Percentiles rank a stretch among this genome's conserved stretches.
Conservation (phyloP, 2,797 vertebrate genomes). For the Rhynchotus rufescens region DNA sequence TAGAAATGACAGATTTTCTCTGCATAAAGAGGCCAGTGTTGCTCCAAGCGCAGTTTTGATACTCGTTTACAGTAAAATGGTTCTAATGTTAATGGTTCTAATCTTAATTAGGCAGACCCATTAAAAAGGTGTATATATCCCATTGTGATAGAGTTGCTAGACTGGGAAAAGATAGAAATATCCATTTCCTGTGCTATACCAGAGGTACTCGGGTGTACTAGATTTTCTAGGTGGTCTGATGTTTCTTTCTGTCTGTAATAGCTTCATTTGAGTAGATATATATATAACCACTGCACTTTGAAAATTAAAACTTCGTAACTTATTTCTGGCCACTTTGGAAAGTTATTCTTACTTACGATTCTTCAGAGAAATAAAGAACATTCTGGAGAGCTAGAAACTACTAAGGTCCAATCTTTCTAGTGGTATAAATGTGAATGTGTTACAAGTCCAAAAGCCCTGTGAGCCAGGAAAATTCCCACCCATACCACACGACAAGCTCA, state of each 20-base stretch:
- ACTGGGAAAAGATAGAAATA: neutral
- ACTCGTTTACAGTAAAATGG: neutral
- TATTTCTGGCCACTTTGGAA: neutral
- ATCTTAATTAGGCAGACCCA: accelerated
- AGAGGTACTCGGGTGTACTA: neutral
- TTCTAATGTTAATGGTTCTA: neutral
- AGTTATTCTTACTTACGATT: neutral
- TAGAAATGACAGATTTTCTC: neutral
- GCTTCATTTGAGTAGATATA: neutral
- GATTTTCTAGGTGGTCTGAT: accelerated
- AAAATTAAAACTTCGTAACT: neutral
- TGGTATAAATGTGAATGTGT: neutral
- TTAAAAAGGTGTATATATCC: neutral
- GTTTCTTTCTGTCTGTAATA: neutral
- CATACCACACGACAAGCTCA: neutral
- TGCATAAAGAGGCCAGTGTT: neutral
- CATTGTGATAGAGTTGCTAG: neutral
- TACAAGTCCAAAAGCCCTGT: neutral
- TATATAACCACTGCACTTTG: neutral
- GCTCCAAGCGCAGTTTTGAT: neutral
- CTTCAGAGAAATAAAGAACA: neutral
- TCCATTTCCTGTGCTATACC: accelerated
- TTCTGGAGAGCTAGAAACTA: neutral
- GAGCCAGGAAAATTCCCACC: neutral
- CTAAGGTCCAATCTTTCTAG: neutral